Base-by-base conservation (phyloP, 2,113 vertebrate genomes). In the Ciconia boyciana region DNA sequence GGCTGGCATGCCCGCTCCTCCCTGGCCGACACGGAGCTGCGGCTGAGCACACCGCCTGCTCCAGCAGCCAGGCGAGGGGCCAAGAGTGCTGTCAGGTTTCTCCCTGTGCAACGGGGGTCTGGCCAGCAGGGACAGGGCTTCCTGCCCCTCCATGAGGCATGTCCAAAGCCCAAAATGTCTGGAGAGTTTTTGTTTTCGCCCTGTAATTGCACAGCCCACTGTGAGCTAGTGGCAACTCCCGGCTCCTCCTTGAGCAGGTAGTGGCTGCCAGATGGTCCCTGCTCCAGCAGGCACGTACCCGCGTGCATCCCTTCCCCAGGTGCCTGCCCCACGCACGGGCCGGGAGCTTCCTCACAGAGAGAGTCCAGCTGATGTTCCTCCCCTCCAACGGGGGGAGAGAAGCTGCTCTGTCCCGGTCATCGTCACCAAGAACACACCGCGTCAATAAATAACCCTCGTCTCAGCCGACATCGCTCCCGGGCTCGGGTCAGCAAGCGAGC, bases 371-470 rank as follows among this genome's bases (percentile, higher is more conserved):
- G 81, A 52, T 0, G 3, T 82, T 91, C 16, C 9, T 78, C 41
- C 65, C 31, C 44, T 88, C 52, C 5, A 10, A 41, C 24, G 0
- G 0, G 17, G 41, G 52, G 43, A 65, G 16, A 74, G 83, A 81
- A 95, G 81, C 49, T 2, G 5, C 78, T 96, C 21, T 57, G 81
- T 89, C 64, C 65, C 0, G 0, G 62, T 74, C 91, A 87, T 71
- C 29, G 18, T 89, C 90, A 93, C 80, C 74, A 80, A 95, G 90
- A 96, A 80, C 76, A 69, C 2, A 19, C 39, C 72, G 80, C 48
- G 11, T 86, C 96, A 97, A 97, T 98, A 98, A 97, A 97, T 98
- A 98, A 97, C 71, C 54, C 83, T 88, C 31, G 4, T 72, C 71
- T 66, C 86, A 93, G 92, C 57, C 58, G 18, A 1, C 2, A 3